Evolutionary conservation across 2,113 vertebrate species (phyloP).

Genomic region (Apodemus sylvaticus): DNA sequence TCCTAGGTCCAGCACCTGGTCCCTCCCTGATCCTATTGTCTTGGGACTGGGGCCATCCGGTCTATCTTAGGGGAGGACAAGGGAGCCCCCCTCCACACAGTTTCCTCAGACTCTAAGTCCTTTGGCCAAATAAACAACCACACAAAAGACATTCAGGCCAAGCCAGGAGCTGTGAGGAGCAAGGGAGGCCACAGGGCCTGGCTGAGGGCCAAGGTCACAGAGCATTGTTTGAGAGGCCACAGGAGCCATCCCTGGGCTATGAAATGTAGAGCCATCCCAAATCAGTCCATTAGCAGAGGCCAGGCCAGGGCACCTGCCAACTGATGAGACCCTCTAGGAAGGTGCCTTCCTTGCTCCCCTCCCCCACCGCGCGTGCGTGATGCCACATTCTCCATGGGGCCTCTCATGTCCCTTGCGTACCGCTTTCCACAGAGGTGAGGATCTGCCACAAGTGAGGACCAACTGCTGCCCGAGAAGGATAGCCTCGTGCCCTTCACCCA

Average conservation of each 20-base stretch:
- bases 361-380: background rate
- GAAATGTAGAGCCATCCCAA: background rate
- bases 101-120: slow-evolving; percentile 60
- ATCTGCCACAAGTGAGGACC: background rate
- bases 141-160: background rate
- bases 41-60: slow-evolving; percentile 64
- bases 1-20: slow-evolving; percentile 64
- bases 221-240: background rate
- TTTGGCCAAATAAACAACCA: slow-evolving; percentile 28
- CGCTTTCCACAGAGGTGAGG: background rate
- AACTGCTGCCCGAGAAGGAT: background rate
- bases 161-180: background rate
- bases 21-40: slow-evolving; percentile 68
- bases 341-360: no score
- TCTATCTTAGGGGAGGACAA: slow-evolving; percentile 25
- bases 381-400: background rate
- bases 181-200: background rate
- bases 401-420: background rate
- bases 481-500: background rate
- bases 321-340: background rate
- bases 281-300: no score
- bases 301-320: background rate
- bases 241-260: rapidly evolving
- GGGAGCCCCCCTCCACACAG: background rate
- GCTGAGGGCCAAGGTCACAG: background rate